Evolutionary conservation across 2,888 invertebrate species (phyloP).

Genomic region (Catocala sponsa): DNA sequence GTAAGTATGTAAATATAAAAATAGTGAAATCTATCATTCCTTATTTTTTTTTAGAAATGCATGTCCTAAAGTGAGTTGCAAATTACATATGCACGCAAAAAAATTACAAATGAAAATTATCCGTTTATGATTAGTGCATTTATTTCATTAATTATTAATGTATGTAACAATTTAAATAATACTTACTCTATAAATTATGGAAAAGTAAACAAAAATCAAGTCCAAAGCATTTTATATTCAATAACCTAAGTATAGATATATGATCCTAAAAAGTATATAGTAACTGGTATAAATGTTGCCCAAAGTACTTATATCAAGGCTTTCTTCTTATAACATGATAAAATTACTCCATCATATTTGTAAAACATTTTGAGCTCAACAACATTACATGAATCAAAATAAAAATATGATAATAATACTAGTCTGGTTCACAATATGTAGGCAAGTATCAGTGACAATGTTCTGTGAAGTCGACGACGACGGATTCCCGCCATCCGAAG

Average conservation of each 20-base stretch:
- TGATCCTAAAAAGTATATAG: conserved; percentile 71
- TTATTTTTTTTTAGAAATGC: too few species aligned
- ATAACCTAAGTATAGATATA: conserved; percentile 71
- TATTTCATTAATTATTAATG: background rate
- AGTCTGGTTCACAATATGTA: conserved; percentile 43
- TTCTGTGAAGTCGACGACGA: conserved; percentile 97
- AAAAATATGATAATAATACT: conserved; percentile 51
- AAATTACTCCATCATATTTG: conserved; percentile 73
- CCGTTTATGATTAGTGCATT: conserved; percentile 1
- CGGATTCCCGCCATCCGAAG: conserved; percentile 98
- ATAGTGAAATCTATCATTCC: too few species aligned
- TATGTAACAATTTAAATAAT: background rate
- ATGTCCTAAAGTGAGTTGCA: too few species aligned
- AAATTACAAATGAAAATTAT: too few species aligned
- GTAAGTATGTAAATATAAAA: too few species aligned
- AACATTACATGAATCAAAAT: conserved; percentile 59
- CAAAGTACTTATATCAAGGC: conserved; percentile 70
- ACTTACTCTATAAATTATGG: background rate
- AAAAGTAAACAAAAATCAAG: conserved; percentile 47
- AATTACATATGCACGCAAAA: too few species aligned
- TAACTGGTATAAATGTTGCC: conserved; percentile 81
- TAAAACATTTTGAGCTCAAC: conserved; percentile 73
- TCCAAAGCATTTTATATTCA: conserved; percentile 73
- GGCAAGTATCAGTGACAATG: conserved; percentile 94
- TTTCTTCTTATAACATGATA: conserved; percentile 80